Conservation (phyloP, 2,797 vertebrate species). For the Gymnopithys bicolor region DNA sequence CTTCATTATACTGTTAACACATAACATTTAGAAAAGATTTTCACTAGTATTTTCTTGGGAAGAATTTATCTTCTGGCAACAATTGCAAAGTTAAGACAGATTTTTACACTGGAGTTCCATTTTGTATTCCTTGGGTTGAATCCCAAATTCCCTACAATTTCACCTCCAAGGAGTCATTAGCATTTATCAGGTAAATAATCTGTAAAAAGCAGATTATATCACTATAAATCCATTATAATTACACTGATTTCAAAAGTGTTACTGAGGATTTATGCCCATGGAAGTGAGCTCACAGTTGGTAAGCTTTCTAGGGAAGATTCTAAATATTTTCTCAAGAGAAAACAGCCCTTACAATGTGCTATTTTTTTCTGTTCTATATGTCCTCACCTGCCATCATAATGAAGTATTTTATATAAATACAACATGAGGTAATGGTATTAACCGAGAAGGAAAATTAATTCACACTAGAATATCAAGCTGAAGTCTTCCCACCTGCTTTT, state of each 20-base stretch:
- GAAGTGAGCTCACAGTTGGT: not conserved
- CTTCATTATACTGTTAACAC: not conserved
- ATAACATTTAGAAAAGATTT: not conserved
- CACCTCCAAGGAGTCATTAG: constrained; percentile 10
- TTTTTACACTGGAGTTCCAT: not conserved
- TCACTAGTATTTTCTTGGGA: not conserved
- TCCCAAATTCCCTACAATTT: constrained; percentile 27
- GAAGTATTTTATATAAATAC: constrained; percentile 25
- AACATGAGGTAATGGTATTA: constrained; percentile 39
- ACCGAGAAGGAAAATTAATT: constrained; percentile 38
- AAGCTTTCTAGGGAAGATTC: constrained; percentile 34
- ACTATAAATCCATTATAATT: constrained; percentile 44
- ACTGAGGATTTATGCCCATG: constrained; percentile 26
- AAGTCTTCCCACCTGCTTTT: constrained; percentile 15
- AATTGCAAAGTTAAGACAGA: not conserved
- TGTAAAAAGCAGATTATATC: not conserved
- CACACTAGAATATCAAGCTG: not conserved
- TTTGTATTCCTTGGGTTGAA: constrained; percentile 47
- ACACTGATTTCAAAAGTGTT: not conserved
- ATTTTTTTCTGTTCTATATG: not conserved
- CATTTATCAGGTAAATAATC: constrained; percentile 46
- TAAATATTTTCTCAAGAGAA: constrained; percentile 12
- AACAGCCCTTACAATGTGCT: not conserved
- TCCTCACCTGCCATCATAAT: constrained; percentile 28
- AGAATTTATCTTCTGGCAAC: not conserved